Conservation (phyloP, 2,113 vertebrate genomes). For the Fregata magnificens region DNA sequence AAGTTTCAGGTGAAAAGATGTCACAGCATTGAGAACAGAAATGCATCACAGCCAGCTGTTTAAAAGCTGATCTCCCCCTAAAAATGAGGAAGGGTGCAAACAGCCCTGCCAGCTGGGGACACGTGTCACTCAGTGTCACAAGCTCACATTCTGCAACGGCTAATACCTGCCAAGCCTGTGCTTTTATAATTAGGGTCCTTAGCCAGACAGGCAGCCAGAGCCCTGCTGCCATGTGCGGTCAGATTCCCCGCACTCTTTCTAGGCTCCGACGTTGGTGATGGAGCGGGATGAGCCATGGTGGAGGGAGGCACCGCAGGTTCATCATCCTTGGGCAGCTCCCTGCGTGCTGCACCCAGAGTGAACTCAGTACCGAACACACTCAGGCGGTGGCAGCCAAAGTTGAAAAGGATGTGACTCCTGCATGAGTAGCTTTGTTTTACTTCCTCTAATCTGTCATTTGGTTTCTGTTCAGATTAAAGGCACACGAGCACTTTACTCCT, state of each 20-base stretch:
- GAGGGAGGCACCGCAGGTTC: not conserved
- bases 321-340: not conserved
- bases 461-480: not conserved
- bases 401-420: not conserved
- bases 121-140: not conserved
- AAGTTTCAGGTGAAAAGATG: not conserved
- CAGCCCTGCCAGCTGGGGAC: not conserved
- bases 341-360: not conserved
- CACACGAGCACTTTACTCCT: not conserved
- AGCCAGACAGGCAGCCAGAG: not conserved
- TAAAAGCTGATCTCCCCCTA: not conserved
- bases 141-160: not conserved
- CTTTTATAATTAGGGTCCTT: not conserved
- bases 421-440: not conserved
- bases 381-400: not conserved
- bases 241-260: not conserved
- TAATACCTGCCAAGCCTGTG: not conserved
- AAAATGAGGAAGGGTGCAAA: not conserved
- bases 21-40: not conserved
- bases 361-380: accelerated
- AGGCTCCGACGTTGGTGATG: accelerated
- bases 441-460: not conserved
- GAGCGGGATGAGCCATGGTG: accelerated
- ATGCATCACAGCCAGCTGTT: not conserved
- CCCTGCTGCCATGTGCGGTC: accelerated